Conservation (phyloP, 2,113 vertebrate species). For the Poeciliopsis turrubarensis region DNA sequence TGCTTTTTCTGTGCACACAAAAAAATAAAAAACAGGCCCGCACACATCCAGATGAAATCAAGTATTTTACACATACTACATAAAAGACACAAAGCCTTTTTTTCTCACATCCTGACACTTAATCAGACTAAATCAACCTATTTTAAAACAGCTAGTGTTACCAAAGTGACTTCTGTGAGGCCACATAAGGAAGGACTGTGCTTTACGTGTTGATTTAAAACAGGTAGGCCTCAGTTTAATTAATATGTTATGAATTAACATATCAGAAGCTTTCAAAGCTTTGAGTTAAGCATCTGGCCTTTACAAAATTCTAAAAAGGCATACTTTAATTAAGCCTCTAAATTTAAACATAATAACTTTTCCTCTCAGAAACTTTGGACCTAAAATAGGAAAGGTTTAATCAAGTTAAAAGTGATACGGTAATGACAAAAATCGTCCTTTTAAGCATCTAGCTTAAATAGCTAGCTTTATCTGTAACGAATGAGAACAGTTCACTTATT, state of each 20-base stretch:
- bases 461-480: neutral
- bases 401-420: neutral
- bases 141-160: neutral
- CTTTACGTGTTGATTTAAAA: neutral
- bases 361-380: neutral
- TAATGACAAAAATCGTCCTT: neutral
- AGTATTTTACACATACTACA: constrained; percentile 5
- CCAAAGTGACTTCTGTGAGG: neutral
- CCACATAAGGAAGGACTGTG: neutral
- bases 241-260: neutral
- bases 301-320: neutral
- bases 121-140: neutral
- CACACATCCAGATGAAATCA: neutral
- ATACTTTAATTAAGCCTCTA: neutral
- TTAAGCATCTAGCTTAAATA: neutral
- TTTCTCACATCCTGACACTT: neutral
- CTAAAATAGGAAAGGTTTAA: neutral
- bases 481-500: constrained; percentile 27
- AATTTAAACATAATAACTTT: neutral
- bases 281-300: neutral
- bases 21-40: neutral
- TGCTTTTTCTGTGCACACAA: neutral
- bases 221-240: neutral
- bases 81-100: neutral
- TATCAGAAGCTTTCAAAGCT: neutral